phyloP scores from a whole-genome alignment of 2,113 vertebrate species.

The Melanerpes formicivorus region DNA sequence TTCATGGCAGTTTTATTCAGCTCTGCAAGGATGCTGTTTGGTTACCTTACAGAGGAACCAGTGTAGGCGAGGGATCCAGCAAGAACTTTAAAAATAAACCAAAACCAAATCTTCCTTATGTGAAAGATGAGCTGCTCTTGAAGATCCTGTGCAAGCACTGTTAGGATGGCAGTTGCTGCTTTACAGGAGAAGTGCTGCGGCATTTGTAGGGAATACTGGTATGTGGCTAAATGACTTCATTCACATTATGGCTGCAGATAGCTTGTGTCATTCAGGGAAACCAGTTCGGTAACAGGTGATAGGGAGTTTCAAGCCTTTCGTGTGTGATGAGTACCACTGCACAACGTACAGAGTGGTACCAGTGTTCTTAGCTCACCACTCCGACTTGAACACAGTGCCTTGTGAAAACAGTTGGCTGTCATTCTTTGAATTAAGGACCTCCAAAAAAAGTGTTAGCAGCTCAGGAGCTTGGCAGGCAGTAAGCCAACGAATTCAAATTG shows the following conservation, averaged over 20 bases:
- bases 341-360: neutral
- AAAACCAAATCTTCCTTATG: neutral
- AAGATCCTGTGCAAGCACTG: constrained; percentile 16
- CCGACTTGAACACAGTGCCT: neutral
- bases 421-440: constrained; percentile 1
- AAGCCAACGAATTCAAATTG: neutral
- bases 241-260: neutral
- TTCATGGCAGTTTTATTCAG: constrained; percentile 40
- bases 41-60: neutral
- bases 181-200: neutral
- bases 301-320: neutral
- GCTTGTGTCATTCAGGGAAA: neutral
- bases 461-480: neutral
- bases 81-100: neutral
- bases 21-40: neutral
- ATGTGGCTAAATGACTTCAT: constrained; percentile 6
- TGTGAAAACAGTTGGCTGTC: neutral
- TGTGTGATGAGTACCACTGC: neutral
- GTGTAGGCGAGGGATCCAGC: constrained; percentile 1
- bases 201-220: constrained; percentile 14
- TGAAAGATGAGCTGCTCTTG: constrained; percentile 24
- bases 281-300: neutral
- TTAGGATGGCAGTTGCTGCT: neutral
- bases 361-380: neutral
- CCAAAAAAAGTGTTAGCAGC: neutral